Conservation (phyloP, 2,888 invertebrate genomes). For the Eupithecia pulchellata region DNA sequence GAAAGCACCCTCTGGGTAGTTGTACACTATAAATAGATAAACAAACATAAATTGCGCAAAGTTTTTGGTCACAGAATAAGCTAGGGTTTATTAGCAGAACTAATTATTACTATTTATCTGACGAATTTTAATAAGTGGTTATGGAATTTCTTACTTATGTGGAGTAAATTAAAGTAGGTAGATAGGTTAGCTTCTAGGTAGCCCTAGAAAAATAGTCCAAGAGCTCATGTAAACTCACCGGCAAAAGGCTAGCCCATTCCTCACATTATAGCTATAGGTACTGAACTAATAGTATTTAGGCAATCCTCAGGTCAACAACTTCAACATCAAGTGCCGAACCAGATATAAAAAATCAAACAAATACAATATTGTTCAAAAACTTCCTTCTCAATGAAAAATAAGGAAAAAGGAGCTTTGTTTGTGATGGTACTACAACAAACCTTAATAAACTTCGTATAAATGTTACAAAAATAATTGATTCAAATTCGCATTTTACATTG, state of each 20-base stretch:
- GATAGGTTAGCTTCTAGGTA: background rate
- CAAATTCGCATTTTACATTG: background rate
- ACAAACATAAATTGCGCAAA: background rate
- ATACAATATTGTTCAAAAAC: background rate
- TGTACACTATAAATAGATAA: background rate
- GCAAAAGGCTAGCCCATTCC: background rate
- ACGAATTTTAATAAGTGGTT: background rate
- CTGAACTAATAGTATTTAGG: background rate
- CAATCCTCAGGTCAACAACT: conserved; percentile 7
- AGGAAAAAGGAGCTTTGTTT: background rate
- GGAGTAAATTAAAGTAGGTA: background rate
- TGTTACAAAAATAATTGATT: background rate
- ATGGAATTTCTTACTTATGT: background rate
- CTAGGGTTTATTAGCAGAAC: background rate
- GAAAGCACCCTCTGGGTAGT: background rate
- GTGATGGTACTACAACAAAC: background rate
- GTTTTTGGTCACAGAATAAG: background rate
- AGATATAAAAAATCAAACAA: conserved; percentile 1
- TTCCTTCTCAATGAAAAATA: conserved; percentile 2
- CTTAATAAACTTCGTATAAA: background rate
- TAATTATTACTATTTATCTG: background rate
- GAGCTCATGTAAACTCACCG: no score
- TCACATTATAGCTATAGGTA: background rate
- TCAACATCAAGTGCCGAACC: background rate
- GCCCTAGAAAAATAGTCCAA: background rate